phyloP scores from a whole-genome alignment of 1,140 invertebrate genomes.

The Drosophila takahashii region DNA sequence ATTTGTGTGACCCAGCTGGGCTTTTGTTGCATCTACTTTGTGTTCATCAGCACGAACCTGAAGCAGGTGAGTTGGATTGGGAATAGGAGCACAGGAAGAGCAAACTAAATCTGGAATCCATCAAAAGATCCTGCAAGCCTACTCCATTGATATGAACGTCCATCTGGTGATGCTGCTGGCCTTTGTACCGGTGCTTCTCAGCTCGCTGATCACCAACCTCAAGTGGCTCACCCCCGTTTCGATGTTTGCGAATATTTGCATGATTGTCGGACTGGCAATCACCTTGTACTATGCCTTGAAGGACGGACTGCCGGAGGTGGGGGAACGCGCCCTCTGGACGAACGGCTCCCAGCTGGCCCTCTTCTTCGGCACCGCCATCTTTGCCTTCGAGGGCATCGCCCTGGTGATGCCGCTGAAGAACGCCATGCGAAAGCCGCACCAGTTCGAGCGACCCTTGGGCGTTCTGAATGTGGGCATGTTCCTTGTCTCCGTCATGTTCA shows the following conservation, averaged over 20 bases:
- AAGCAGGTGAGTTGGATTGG: conserved; percentile 87
- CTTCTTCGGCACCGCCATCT: conserved; percentile 92
- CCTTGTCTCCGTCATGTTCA: conserved; percentile 88
- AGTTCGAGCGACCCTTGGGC: conserved; percentile 91
- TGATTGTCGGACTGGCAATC: conserved; percentile 88
- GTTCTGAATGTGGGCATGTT: conserved; percentile 94
- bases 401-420: conserved; percentile 94
- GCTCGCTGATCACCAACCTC: conserved; percentile 91
- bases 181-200: conserved; percentile 89
- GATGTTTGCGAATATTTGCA: conserved; percentile 89
- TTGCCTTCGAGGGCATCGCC: conserved; percentile 92
- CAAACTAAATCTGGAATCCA: neutral
- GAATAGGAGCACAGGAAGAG: neutral
- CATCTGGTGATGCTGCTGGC: conserved; percentile 90
- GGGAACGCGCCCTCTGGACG: conserved; percentile 86
- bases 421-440: conserved; percentile 92
- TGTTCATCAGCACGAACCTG: conserved; percentile 94
- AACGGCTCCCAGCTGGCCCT: conserved; percentile 87
- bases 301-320: conserved; percentile 88
- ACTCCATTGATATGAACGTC: conserved; percentile 87
- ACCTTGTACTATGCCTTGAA: conserved; percentile 90
- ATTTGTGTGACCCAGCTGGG: conserved; percentile 96
- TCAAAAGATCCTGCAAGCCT: conserved; percentile 88
- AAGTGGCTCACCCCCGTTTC: conserved; percentile 91
- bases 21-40: conserved; percentile 97